Evolutionary conservation across 1,140 invertebrate genomes (phyloP).

Genomic region (Frieseomelitta varia): DNA sequence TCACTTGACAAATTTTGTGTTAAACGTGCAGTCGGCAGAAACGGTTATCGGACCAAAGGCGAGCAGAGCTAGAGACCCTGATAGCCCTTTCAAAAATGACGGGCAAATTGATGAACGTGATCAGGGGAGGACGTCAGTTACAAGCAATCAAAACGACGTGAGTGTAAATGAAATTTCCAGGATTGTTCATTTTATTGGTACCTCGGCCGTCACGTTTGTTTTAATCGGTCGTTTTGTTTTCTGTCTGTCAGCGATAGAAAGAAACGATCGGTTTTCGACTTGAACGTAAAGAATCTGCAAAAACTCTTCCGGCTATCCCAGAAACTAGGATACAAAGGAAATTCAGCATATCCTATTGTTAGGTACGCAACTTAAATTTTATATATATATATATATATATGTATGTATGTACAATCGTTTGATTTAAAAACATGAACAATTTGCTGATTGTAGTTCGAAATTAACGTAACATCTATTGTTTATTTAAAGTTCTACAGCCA

Average conservation of each 20-base stretch:
- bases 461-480: not conserved
- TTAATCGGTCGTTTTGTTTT: not conserved
- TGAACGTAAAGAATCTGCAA: conserved; percentile 1
- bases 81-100: conserved; percentile 79
- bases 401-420: too few species aligned
- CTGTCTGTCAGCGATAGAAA: not conserved
- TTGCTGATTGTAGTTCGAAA: not conserved
- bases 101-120: conserved; percentile 62
- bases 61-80: conserved; percentile 83
- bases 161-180: not conserved
- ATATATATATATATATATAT: not conserved
- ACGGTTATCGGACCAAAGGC: conserved; percentile 83
- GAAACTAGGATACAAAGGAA: conserved; percentile 20
- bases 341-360: conserved; percentile 33
- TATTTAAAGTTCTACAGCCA: not conserved
- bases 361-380: conserved; percentile 27
- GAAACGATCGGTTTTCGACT: conserved; percentile 27
- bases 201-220: not conserved
- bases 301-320: not conserved
- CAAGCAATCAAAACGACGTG: conserved; percentile 22
- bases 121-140: conserved; percentile 1
- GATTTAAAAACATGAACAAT: not conserved
- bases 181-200: not conserved
- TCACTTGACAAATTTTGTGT: not conserved
- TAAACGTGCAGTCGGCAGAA: conserved; percentile 77